phyloP scores from a whole-genome alignment of 2,888 invertebrate species.

The Drosophila kuntzei region DNA sequence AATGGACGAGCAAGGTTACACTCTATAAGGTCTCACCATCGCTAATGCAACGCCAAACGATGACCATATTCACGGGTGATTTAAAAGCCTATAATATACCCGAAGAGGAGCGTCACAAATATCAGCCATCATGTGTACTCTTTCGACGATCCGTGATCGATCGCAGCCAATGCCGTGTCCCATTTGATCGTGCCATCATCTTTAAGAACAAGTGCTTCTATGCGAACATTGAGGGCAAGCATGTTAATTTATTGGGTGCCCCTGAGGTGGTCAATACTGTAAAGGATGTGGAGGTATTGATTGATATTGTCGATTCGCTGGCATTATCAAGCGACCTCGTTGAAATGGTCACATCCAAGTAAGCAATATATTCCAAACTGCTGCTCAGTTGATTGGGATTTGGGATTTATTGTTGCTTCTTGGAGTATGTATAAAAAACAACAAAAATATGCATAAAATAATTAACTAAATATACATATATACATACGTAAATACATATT shows the following conservation, averaged over 20 bases:
- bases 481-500: constrained; percentile 5
- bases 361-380: background rate
- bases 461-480: constrained; percentile 9
- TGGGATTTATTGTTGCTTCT: background rate
- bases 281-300: constrained; percentile 84
- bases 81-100: constrained; percentile 81
- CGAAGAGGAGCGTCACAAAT: constrained; percentile 83
- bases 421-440: constrained; percentile 1
- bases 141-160: constrained; percentile 82
- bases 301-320: constrained; percentile 85
- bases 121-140: constrained; percentile 85
- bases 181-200: constrained; percentile 85
- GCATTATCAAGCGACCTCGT: constrained; percentile 83
- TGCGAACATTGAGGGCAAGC: constrained; percentile 85
- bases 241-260: constrained; percentile 84
- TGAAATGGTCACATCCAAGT: constrained; percentile 62
- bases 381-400: background rate
- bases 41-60: constrained; percentile 69
- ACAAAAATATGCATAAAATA: background rate
- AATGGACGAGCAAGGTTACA: constrained; percentile 85
- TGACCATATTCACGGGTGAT: constrained; percentile 83
- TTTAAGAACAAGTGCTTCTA: constrained; percentile 85
- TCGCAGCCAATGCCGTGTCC: constrained; percentile 76
- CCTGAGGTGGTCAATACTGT: constrained; percentile 82
- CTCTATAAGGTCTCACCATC: constrained; percentile 79